phyloP scores from a whole-genome alignment of 2,113 vertebrate genomes.

The Dipodomys stephensi region DNA sequence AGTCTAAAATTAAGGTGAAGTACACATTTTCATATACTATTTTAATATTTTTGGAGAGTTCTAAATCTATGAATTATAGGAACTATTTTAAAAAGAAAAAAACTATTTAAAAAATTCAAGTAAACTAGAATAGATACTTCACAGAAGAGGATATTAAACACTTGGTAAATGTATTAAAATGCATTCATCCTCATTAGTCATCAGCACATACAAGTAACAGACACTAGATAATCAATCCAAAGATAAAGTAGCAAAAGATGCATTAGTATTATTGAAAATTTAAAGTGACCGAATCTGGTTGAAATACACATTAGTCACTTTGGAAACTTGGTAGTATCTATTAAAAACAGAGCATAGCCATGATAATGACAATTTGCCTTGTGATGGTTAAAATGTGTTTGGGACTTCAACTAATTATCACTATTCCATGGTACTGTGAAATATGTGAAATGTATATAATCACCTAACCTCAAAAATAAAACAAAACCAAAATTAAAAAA shows the following conservation, averaged over 20 bases:
- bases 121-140: neutral
- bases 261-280: neutral
- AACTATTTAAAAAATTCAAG: neutral
- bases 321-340: neutral
- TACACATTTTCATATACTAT: slow-evolving; percentile 41
- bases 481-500: no score
- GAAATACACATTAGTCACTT: neutral
- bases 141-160: neutral
- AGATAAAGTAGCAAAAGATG: neutral
- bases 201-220: neutral
- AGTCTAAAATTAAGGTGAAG: neutral
- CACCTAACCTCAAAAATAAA: no score
- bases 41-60: slow-evolving; percentile 25
- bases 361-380: neutral
- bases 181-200: neutral
- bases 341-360: neutral
- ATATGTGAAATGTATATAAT: no score
- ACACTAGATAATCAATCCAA: neutral
- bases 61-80: slow-evolving; percentile 34
- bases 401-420: no score
- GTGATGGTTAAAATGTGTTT: no score
- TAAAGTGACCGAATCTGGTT: neutral
- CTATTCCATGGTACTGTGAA: no score
- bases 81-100: neutral
- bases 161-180: neutral